Evolutionary conservation across 2,113 vertebrate species (phyloP).

Genomic region (Aythya baeri): DNA sequence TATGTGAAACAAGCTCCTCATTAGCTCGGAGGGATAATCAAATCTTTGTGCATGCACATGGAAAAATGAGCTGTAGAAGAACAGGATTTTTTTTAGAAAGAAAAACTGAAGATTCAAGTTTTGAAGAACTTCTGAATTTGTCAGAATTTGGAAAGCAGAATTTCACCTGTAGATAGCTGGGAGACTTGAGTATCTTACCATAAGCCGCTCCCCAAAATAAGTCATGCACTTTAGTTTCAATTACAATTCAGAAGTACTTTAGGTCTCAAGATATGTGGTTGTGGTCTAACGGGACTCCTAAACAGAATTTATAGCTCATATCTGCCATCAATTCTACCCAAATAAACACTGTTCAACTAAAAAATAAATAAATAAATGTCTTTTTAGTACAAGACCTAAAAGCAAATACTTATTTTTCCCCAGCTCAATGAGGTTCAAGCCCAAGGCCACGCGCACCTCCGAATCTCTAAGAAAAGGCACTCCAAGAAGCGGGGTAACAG

Average conservation of each 20-base stretch:
- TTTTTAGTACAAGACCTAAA: neutral
- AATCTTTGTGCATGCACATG: neutral
- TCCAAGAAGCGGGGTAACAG: neutral
- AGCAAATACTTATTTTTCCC: neutral
- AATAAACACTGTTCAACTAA: neutral
- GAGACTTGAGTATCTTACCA: neutral
- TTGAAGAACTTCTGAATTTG: neutral
- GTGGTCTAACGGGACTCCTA: neutral
- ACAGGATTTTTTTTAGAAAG: neutral
- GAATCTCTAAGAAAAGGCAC: neutral
- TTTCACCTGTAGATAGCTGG: neutral
- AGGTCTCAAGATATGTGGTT: neutral
- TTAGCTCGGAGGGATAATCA: neutral
- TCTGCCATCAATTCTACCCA: neutral
- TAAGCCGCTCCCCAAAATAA: neutral
- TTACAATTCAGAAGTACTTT: neutral
- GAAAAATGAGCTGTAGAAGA: neutral
- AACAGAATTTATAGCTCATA: neutral
- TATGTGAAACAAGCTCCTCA: neutral
- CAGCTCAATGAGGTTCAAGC: neutral
- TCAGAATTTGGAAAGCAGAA: neutral
- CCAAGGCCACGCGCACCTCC: neutral
- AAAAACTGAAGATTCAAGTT: neutral
- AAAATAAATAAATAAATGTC: neutral
- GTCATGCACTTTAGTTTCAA: neutral